phyloP scores from a whole-genome alignment of 2,113 vertebrate genomes.

The Pelmatolapia mariae region DNA sequence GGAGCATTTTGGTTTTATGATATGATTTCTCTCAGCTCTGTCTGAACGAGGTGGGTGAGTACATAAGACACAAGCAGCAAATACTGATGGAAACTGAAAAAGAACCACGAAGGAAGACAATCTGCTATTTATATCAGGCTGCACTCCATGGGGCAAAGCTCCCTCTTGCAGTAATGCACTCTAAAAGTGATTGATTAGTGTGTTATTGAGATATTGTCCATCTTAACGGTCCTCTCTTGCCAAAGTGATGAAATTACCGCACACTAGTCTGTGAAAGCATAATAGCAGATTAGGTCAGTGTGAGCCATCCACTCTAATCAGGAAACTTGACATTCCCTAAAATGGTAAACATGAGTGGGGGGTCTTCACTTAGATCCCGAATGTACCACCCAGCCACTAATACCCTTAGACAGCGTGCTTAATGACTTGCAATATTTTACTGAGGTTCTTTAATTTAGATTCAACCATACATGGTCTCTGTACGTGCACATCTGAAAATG shows the following conservation, averaged over 20 bases:
- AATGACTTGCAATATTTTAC: constrained; percentile 50
- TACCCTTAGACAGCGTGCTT: not conserved
- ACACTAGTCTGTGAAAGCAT: constrained; percentile 57
- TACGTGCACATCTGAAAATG: not conserved
- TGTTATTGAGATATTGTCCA: constrained; percentile 59
- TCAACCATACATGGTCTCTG: not conserved
- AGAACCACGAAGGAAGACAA: constrained; percentile 48
- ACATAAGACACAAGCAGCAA: constrained; percentile 32
- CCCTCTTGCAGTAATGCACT: constrained; percentile 61
- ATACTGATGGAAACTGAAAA: constrained; percentile 58
- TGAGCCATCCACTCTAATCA: constrained; percentile 47
- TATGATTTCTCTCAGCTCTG: not conserved
- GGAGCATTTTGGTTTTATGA: not conserved
- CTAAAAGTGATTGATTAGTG: constrained; percentile 71
- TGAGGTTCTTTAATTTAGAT: constrained; percentile 8
- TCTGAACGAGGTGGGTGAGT: constrained; percentile 32
- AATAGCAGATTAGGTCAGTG: constrained; percentile 57
- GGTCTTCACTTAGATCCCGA: constrained; percentile 3
- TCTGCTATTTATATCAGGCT: constrained; percentile 66
- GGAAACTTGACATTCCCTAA: constrained; percentile 29
- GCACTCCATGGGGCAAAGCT: constrained; percentile 41
- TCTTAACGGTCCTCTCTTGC: constrained; percentile 46
- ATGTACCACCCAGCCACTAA: constrained; percentile 8
- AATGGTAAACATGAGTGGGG: constrained; percentile 31
- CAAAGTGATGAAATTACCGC: constrained; percentile 64